Base-by-base conservation (phyloP, 2,888 invertebrate genomes). In the Melanargia galathea region DNA sequence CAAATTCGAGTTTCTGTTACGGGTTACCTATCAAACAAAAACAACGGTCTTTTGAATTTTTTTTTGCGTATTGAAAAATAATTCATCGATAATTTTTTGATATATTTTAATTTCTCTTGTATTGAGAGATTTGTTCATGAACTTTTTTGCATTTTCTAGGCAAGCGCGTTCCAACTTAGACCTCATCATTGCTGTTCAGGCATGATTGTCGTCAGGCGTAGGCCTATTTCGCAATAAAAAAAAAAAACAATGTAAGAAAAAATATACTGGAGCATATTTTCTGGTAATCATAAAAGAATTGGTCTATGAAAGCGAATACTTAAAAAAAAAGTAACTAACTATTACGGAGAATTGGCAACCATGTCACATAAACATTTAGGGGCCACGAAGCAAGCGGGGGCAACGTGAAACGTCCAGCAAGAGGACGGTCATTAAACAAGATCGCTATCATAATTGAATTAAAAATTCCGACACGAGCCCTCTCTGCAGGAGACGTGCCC, bases 391-490 rank as follows among this genome's bases (percentile, higher is more conserved):
- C 49, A 54, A 63, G 63, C 68, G 73, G 68, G 71, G 72, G 74
- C 73, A 75, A 78, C 79, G 80, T 79, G 81, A 78, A 81, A 83
- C 81, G 79, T 77, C 79, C 79, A 77, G 77, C 77, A 81, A 82
- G 82, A 80, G 81, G 81, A 74, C 79, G 86, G 83, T 83, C 89
- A 90, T 90, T 90, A 90, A 89, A 87, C 87, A 88, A 85, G 90
- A 90, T 90, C 84, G 87, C 86, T 89, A 90, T 90, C 90, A 89
- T 91, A 90, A 91, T 91, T 91, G 90, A 91, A 91, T 91, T 91
- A 90, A 90, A 90, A 90, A 90, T 91, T 91, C 90, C 90, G 75
- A 86, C 90, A 86, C 90, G 90, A 80, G 75, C 75, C 79, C 77
- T 56, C 80, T 80, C 74, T 74, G 77, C 74, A 65, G 74, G 78